Evolutionary conservation across 2,888 invertebrate genomes (phyloP).

Genomic region (Cheilosia impressa): DNA sequence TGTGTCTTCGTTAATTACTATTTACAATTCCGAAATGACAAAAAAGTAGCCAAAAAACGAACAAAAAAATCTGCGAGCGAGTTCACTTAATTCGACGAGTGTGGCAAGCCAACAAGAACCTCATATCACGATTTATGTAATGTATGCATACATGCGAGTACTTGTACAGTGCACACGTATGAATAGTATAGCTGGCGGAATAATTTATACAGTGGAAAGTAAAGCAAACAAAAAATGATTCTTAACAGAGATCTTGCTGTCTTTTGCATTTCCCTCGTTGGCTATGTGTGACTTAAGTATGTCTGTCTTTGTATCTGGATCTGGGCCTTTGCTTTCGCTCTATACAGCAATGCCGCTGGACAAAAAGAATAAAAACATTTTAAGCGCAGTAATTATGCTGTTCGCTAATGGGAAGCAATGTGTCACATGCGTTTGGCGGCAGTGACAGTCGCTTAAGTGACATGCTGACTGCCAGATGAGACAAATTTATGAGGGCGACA

Average conservation of each 20-base stretch:
- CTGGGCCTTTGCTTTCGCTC: neutral
- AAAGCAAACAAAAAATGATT: constrained; percentile 38
- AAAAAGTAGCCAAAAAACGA: constrained; percentile 14
- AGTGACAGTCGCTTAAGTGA: constrained; percentile 75
- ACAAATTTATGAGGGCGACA: constrained; percentile 72
- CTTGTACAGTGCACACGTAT: neutral
- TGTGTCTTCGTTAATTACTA: constrained; percentile 75
- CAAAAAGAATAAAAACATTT: constrained; percentile 48
- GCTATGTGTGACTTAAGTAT: constrained; percentile 37
- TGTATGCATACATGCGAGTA: constrained; percentile 20
- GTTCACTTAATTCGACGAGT: constrained; percentile 70
- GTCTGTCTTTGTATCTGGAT: constrained; percentile 5
- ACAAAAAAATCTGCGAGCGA: constrained; percentile 56
- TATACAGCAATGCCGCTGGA: constrained; percentile 37
- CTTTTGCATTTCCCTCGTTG: constrained; percentile 53
- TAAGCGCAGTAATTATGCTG: constrained; percentile 74
- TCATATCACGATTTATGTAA: constrained; percentile 71
- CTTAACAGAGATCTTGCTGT: constrained; percentile 54
- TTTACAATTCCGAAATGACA: constrained; percentile 66
- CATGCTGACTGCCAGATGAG: constrained; percentile 74
- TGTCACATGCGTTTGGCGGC: constrained; percentile 74
- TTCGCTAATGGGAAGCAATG: constrained; percentile 75
- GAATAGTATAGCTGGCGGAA: constrained; percentile 48
- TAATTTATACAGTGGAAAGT: constrained; percentile 65
- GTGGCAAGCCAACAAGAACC: constrained; percentile 65